Base-by-base conservation (phyloP, 2,888 invertebrate genomes). In the Sympetrum striolatum region DNA sequence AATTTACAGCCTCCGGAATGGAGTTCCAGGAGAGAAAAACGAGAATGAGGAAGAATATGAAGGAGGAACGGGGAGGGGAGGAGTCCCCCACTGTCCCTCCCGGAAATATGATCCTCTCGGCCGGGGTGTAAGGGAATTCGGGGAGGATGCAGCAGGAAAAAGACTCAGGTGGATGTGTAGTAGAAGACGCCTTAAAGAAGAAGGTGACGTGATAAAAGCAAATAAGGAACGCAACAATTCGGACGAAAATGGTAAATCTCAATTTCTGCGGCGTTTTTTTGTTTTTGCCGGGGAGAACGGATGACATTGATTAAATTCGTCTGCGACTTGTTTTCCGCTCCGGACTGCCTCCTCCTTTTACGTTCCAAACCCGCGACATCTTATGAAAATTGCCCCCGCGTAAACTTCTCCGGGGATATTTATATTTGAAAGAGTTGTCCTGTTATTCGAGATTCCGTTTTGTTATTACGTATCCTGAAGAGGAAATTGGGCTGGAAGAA, bases 171-270 rank as follows among this genome's bases (percentile, higher is more conserved):
- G n/a, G 81, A 39, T n/a, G 4, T n/a, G 39, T 81, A 22, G 8
- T 18, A 39, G 18, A 25, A 31, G 73, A 73, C 73, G 18, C 81
- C 39, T 81, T 44, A 1, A 37, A 35, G 58, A 35, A 15, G 22
- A 64, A 64, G 60, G n/a, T n/a, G 60, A 60, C 73, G 86, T 39
- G 37, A 86, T 86, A 86, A 86, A 86, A 64, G 60, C 86, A 37
- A 86, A 86, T 86, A 86, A 86, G 60, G 4, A 82, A 82, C 58
- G 53, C 58, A 35, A 58, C 15, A 86, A 60, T 60, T 86, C 60
- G 58, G 86, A 86, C 86, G 60, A 64, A 64, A 86, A 60, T 86
- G 60, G 86, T 86, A 86, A 86, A 86, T 86, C 86, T 86, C 86
- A 86, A 86, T 86, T 86, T 86, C 39, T 58, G 86, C 12, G 14